Conservation (phyloP, 2,888 invertebrate genomes). For the Dexiosoma caninum region DNA sequence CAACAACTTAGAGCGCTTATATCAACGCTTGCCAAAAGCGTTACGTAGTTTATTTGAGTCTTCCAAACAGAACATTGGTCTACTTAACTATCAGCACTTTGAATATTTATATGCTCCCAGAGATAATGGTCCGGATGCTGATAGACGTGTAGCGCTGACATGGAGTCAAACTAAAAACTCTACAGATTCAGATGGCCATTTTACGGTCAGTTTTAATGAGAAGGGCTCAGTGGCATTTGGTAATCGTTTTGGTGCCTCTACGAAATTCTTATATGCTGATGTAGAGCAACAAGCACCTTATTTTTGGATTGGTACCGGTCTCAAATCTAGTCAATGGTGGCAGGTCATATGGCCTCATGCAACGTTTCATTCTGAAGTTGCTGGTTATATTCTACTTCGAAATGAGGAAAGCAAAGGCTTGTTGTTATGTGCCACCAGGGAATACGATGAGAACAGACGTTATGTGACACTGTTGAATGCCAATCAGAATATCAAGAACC, state of each 20-base stretch:
- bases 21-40: constrained; percentile 22
- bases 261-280: constrained; percentile 53
- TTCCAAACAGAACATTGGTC: background rate
- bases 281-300: constrained; percentile 25
- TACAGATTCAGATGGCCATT: constrained; percentile 60
- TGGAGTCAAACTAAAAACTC: constrained; percentile 59
- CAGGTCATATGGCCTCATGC: constrained; percentile 35
- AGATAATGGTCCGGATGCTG: constrained; percentile 57
- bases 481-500: background rate
- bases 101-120: constrained; percentile 64
- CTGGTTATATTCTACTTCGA: constrained; percentile 14
- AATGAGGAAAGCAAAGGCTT: constrained; percentile 18
- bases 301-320: constrained; percentile 57
- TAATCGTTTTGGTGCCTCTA: constrained; percentile 34
- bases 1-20: background rate
- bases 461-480: constrained; percentile 30
- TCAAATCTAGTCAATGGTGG: constrained; percentile 54
- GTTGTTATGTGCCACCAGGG: constrained; percentile 37
- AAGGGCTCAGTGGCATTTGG: constrained; percentile 46
- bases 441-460: constrained; percentile 55
- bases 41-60: constrained; percentile 36
- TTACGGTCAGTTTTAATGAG: background rate
- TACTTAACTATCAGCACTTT: constrained; percentile 51
- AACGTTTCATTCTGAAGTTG: background rate
- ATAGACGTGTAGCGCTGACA: constrained; percentile 56